phyloP scores from a whole-genome alignment of 2,797 vertebrate genomes.

The Periophthalmus magnuspinnatus region DNA sequence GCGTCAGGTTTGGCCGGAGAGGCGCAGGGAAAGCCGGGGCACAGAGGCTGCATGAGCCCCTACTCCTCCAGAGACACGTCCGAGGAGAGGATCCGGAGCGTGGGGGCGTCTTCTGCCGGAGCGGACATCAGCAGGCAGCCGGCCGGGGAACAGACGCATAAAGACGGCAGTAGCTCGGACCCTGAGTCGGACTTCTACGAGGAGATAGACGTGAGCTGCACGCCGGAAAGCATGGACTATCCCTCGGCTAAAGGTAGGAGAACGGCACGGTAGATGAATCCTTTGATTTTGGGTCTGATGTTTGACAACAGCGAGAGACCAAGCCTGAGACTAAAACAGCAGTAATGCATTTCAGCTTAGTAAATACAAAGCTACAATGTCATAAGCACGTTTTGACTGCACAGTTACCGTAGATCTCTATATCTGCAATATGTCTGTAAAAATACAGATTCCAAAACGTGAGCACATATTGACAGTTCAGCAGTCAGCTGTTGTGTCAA shows the following conservation, averaged over 20 bases:
- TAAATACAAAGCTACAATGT: background rate
- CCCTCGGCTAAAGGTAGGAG: constrained; percentile 87
- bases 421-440: background rate
- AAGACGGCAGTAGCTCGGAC: constrained; percentile 93
- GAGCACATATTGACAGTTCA: background rate
- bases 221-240: constrained; percentile 94
- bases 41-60: constrained; percentile 84
- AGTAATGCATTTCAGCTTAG: background rate
- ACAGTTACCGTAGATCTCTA: background rate
- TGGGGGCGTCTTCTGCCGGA: constrained; percentile 69
- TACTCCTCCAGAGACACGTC: constrained; percentile 80
- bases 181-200: constrained; percentile 99
- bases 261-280: too few species aligned
- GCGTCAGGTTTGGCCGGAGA: constrained; percentile 87
- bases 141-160: constrained; percentile 77
- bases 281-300: too few species aligned
- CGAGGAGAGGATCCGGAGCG: constrained; percentile 76
- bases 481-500: constrained; percentile 65
- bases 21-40: constrained; percentile 82
- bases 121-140: constrained; percentile 46
- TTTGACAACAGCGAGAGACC: too few species aligned
- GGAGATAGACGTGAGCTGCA: constrained; percentile 99
- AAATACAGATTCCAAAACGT: background rate
- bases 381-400: background rate
- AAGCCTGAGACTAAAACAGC: background rate